Conservation (phyloP, 2,797 vertebrate species). For the Pteronotus mesoamericanus region DNA sequence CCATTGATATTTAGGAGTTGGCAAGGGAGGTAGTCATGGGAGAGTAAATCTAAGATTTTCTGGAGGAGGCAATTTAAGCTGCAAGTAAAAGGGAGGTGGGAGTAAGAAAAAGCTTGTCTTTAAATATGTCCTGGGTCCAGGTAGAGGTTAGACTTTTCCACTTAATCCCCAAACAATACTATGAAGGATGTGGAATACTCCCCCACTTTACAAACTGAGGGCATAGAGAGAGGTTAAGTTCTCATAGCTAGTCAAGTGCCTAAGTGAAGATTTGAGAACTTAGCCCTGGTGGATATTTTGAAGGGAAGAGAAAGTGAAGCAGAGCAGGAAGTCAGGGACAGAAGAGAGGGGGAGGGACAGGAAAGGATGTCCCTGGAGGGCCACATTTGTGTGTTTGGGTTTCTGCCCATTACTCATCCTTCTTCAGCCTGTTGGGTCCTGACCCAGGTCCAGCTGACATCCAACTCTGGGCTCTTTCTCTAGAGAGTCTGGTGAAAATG, state of each 20-base stretch:
- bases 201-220: neutral
- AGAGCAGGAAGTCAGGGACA: constrained; percentile 10
- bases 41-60: neutral
- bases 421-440: constrained; percentile 34
- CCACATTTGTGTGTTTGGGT: neutral
- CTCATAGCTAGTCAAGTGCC: neutral
- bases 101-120: constrained; percentile 7
- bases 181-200: neutral
- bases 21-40: neutral
- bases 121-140: neutral
- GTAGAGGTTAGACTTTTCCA: neutral
- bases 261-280: neutral
- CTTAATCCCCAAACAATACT: neutral
- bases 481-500: neutral
- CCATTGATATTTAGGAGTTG: constrained; percentile 2
- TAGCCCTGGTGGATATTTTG: neutral
- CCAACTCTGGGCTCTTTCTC: constrained; percentile 28
- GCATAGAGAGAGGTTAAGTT: neutral
- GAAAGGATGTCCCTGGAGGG: neutral
- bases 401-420: constrained; percentile 30
- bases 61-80: neutral
- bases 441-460: constrained; percentile 14
- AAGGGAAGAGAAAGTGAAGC: constrained; percentile 3
- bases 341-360: neutral
- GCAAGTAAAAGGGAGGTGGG: neutral